Evolutionary conservation across 30 jellyfish, hydroid and myxozoan genomes (phyloP), one percentile per base, ranked within the genome.

Genomic region (Phacellophora camtschatica): DNA sequence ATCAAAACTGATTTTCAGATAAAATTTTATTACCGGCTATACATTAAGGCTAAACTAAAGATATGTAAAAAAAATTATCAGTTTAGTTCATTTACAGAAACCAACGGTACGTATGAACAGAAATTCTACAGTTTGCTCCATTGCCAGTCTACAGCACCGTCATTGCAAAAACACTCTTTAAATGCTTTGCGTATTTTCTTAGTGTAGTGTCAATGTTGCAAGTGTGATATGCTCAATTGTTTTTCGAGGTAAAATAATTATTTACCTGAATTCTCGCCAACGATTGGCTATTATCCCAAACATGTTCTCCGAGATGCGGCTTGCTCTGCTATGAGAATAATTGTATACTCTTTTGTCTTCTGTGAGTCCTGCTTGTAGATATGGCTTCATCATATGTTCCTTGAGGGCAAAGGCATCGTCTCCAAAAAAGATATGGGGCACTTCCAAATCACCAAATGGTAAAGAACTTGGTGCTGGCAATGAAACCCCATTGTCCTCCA

Each of bases 391-490:
- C 65, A 86, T 16, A 39, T 48, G 39, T 32, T 36, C 48, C 28
- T 54, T 64, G 41, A 86, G 73, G 15, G 87, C 94, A 77, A 86
- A 86, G 30, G 93, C 96, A 86, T 75, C 96, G 51, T 87, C 95
- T 11, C 89, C 76, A 55, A 67, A 36, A 78, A 87, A 66, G 37
- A 87, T 89, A 49, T 78, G 46, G 24, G 84, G 90, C 18, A 84
- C 76, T 49, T 56, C 59, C 43, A 9, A 49, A 85, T 37, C 71
- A 22, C n/a, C n/a, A n/a, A n/a, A n/a, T n/a, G n/a, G n/a, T n/a
- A n/a, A n/a, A n/a, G n/a, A n/a, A n/a, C n/a, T n/a, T n/a, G n/a
- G n/a, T n/a, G n/a, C n/a, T n/a, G n/a, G n/a, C n/a, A n/a, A n/a
- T n/a, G n/a, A n/a, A n/a, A n/a, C n/a, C n/a, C n/a, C n/a, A n/a